phyloP scores from a whole-genome alignment of 23 tunicate genomes.

The Trididemnum nubilum region DNA sequence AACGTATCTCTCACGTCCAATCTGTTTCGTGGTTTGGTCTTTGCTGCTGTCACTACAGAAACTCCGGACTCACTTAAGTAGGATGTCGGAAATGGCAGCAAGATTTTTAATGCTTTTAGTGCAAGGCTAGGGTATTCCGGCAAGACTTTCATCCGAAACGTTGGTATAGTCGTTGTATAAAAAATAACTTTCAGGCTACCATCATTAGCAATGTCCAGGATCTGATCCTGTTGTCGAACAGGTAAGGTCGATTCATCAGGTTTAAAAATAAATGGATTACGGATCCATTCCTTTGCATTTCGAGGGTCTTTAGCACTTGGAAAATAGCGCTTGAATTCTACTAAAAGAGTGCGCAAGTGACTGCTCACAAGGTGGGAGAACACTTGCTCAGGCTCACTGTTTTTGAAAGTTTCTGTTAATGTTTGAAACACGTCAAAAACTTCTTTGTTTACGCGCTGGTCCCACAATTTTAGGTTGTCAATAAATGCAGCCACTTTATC shows the following conservation, averaged over 20 bases:
- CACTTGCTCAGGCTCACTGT: slow-evolving; percentile 18
- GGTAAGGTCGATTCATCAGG: slow-evolving; percentile 39
- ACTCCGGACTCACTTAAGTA: slow-evolving; percentile 49
- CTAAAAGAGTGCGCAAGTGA: background rate
- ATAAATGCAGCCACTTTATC: slow-evolving; percentile 62
- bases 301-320: slow-evolving; percentile 38
- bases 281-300: slow-evolving; percentile 50
- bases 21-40: slow-evolving; percentile 43
- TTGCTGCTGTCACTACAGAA: slow-evolving; percentile 58
- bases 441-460: too few species aligned
- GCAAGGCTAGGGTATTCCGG: slow-evolving; percentile 53
- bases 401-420: slow-evolving; percentile 11
- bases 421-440: slow-evolving; percentile 44
- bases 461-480: slow-evolving; percentile 42
- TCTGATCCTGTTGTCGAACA: slow-evolving; percentile 53
- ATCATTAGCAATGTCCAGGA: slow-evolving; percentile 60
- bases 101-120: slow-evolving; percentile 40
- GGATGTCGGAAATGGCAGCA: slow-evolving; percentile 63
- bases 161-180: slow-evolving; percentile 47
- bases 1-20: slow-evolving; percentile 40
- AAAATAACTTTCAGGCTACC: slow-evolving; percentile 42
- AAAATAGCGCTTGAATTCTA: slow-evolving; percentile 24
- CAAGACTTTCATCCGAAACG: slow-evolving; percentile 51
- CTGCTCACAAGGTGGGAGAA: slow-evolving; percentile 1
- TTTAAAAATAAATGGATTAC: slow-evolving; percentile 46